A percentile compares a stretch with the other conserved stretches of the same genome.
Conservation (phyloP, 2,113 vertebrate species). For the Girardinichthys multiradiatus region DNA sequence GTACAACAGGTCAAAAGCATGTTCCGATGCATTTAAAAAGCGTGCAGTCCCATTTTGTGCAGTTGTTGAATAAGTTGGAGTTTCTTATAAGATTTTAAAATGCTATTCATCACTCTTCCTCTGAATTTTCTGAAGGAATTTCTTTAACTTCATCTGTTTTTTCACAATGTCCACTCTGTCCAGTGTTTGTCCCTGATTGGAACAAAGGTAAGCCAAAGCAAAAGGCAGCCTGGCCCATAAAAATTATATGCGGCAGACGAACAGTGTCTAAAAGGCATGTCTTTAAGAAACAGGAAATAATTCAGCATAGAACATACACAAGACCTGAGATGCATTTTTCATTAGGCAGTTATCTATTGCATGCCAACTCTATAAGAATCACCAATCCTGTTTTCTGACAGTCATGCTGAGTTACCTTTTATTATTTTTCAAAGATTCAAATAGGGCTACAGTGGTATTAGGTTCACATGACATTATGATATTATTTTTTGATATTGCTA, state of each 20-base stretch:
- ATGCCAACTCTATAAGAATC: not conserved
- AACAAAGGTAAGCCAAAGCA: not conserved
- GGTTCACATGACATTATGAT: not conserved
- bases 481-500: not conserved
- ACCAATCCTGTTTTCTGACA: too few species aligned
- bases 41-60: not conserved
- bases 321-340: not conserved
- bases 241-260: not conserved
- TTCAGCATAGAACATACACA: not conserved
- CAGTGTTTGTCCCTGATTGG: not conserved
- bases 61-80: not conserved
- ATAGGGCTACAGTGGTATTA: not conserved
- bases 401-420: not conserved
- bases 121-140: too few species aligned
- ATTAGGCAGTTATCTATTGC: not conserved
- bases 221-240: not conserved
- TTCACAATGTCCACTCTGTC: not conserved
- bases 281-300: not conserved
- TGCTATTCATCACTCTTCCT: too few species aligned
- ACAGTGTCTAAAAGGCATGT: not conserved
- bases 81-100: too few species aligned
- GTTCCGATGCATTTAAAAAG: not conserved
- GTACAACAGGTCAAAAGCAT: not conserved
- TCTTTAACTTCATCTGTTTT: too few species aligned
- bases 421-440: not conserved